A percentile compares a stretch with the other conserved stretches of the same genome.
Evolutionary conservation across 2,888 invertebrate genomes (phyloP).

Genomic region (Syrista parreyssii): DNA sequence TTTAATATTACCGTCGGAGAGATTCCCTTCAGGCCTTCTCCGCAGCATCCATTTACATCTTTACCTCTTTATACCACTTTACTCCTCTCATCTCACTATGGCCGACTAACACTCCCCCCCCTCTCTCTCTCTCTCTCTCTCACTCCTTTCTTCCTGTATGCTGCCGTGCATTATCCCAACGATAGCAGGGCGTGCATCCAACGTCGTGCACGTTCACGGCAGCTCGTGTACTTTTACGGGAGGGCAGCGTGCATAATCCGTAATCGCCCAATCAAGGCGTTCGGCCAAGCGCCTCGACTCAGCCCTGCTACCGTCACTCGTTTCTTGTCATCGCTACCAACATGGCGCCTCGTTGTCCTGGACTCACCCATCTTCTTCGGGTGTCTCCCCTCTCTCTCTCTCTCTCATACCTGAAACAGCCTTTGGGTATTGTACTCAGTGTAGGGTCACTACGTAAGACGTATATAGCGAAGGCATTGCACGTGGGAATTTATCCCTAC

Average conservation of each 20-base stretch:
- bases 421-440: background rate
- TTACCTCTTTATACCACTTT: background rate
- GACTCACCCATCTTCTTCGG: constrained; percentile 30
- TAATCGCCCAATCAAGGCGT: constrained; percentile 55
- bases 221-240: constrained; percentile 25
- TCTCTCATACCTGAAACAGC: background rate
- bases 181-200: background rate
- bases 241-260: constrained; percentile 54
- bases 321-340: constrained; percentile 54
- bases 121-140: background rate
- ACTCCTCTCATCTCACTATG: background rate
- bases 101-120: background rate
- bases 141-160: background rate
- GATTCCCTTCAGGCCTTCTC: background rate
- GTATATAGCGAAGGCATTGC: background rate
- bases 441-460: background rate
- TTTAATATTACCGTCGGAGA: background rate
- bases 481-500: background rate
- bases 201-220: constrained; percentile 1
- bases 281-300: constrained; percentile 43
- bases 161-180: constrained; percentile 4
- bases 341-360: constrained; percentile 43
- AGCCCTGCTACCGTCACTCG: constrained; percentile 46
- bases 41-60: background rate
- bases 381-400: constrained; percentile 28